Conservation (phyloP, 2,888 invertebrate species). For the Smittia sp. region DNA sequence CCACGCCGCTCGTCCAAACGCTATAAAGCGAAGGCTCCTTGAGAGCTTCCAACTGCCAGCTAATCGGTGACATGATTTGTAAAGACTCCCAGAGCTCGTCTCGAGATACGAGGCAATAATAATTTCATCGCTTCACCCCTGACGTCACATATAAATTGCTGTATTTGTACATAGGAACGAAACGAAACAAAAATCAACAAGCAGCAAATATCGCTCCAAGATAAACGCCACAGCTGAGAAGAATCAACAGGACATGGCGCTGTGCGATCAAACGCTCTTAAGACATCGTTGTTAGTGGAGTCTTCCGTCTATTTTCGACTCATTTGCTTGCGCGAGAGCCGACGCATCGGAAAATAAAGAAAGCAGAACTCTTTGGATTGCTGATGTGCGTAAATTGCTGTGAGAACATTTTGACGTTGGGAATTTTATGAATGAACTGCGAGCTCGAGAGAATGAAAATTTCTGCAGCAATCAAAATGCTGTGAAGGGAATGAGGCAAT, state of each 20-base stretch:
- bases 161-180: background rate
- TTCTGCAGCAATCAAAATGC: conserved; percentile 3
- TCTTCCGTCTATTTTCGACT: background rate
- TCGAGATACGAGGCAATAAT: background rate
- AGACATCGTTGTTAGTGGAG: conserved; percentile 3
- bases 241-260: conserved; percentile 40
- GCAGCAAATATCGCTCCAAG: conserved; percentile 32
- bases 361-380: background rate
- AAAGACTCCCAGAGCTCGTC: background rate
- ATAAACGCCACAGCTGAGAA: conserved; percentile 24
- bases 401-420: background rate
- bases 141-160: conserved; percentile 18
- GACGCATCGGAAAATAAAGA: background rate
- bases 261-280: conserved; percentile 26
- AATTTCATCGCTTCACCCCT: background rate
- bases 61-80: background rate
- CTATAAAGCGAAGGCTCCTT: background rate
- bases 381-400: background rate
- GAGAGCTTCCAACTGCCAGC: background rate
- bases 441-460: background rate
- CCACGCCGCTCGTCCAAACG: too few species aligned
- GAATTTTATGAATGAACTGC: conserved; percentile 6
- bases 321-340: background rate
- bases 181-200: conserved; percentile 31
- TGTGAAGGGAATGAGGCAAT: conserved; percentile 29